A percentile compares a stretch with the other conserved stretches of the same genome.
Evolutionary conservation across 1,140 invertebrate genomes (phyloP).

Genomic region (Anadara kagoshimensis): DNA sequence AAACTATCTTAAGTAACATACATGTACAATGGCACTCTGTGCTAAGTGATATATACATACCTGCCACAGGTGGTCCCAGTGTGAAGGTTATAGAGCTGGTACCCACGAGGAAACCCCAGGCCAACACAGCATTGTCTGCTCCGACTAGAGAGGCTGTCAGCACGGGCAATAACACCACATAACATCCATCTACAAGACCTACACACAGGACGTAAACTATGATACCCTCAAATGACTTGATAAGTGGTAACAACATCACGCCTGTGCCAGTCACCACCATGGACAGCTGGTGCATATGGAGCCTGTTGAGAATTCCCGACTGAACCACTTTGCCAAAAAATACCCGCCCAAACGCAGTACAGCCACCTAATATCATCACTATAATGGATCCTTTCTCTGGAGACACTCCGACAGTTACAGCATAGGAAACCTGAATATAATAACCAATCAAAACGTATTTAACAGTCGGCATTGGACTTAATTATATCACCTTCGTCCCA

Average conservation of each 20-base stretch:
- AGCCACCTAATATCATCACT: slow-evolving; percentile 54
- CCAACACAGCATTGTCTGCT: slow-evolving; percentile 53
- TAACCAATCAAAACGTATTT: neutral
- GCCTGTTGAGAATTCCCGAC: slow-evolving; percentile 50
- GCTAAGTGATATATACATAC: too few species aligned
- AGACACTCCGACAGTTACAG: slow-evolving; percentile 50
- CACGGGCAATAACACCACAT: slow-evolving; percentile 61
- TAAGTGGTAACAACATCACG: slow-evolving; percentile 59
- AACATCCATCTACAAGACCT: slow-evolving; percentile 64
- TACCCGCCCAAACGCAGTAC: slow-evolving; percentile 56
- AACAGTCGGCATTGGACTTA: too few species aligned
- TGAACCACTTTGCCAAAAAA: slow-evolving; percentile 62
- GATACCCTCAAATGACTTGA: slow-evolving; percentile 50
- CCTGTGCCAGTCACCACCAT: slow-evolving; percentile 58
- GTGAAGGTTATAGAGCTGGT: slow-evolving; percentile 62
- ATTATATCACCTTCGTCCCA: neutral
- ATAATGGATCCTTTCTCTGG: slow-evolving; percentile 51
- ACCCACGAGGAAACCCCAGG: slow-evolving; percentile 62
- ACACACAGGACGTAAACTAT: slow-evolving; percentile 54
- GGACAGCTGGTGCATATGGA: slow-evolving; percentile 62
- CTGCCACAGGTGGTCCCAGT: slow-evolving; percentile 60
- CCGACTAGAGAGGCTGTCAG: slow-evolving; percentile 56
- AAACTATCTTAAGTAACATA: too few species aligned
- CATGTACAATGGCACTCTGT: too few species aligned
- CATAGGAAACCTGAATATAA: slow-evolving; percentile 56